Conservation (phyloP, 2,113 vertebrate genomes). For the Oryzias javanicus region DNA sequence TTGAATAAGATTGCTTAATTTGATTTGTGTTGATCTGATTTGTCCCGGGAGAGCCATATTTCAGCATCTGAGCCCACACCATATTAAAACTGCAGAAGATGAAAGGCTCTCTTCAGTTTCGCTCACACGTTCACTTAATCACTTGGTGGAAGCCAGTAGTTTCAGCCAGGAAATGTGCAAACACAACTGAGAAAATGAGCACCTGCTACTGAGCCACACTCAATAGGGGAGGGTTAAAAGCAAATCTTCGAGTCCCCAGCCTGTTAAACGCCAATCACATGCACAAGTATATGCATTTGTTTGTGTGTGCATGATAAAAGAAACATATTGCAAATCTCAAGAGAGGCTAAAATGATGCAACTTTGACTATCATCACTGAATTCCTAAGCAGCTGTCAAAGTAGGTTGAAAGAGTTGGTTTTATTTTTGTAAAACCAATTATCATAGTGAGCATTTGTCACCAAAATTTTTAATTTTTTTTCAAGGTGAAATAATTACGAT, state of each 20-base stretch:
- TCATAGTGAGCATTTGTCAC: not conserved
- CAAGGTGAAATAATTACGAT: not conserved
- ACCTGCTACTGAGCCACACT: constrained; percentile 23
- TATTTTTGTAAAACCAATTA: not conserved
- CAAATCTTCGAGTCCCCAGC: constrained; percentile 12
- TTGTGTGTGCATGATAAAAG: not conserved
- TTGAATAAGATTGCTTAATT: constrained; percentile 32
- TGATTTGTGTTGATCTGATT: constrained; percentile 34
- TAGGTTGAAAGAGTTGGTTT: too few species aligned
- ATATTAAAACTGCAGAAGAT: constrained; percentile 41
- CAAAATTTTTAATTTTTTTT: not conserved
- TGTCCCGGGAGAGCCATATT: constrained; percentile 44
- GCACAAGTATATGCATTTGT: not conserved
- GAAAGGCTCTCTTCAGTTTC: constrained; percentile 49
- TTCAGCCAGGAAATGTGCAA: constrained; percentile 49
- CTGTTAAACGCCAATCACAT: not conserved
- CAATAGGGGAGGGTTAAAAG: constrained; percentile 23
- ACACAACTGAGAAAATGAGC: constrained; percentile 58
- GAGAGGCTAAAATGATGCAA: constrained; percentile 57
- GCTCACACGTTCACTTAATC: constrained; percentile 30
- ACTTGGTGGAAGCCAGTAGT: constrained; percentile 28
- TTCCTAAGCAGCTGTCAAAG: constrained; percentile 25
- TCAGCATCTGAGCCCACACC: constrained; percentile 43
- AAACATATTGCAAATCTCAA: constrained; percentile 41
- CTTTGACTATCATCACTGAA: constrained; percentile 20